Evolutionary conservation across 2,113 vertebrate genomes (phyloP).

Genomic region (Piaya cayana): DNA sequence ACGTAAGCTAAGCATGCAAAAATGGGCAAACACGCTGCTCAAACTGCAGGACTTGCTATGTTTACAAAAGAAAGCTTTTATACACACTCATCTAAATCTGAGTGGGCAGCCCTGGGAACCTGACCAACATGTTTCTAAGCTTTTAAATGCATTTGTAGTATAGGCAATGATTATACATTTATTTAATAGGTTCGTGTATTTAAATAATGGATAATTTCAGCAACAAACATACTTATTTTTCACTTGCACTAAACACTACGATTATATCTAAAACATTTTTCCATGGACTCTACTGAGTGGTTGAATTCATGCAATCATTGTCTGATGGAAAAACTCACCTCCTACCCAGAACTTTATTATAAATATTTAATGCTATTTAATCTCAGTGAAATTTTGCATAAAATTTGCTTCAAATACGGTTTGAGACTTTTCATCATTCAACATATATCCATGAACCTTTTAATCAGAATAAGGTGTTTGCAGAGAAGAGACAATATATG

Average conservation of each 20-base stretch:
- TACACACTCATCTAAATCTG: conserved; percentile 25
- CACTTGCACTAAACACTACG: background rate
- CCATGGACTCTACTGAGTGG: background rate
- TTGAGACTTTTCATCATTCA: background rate
- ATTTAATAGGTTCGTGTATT: conserved; percentile 1
- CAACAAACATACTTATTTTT: background rate
- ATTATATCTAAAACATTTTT: background rate
- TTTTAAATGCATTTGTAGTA: conserved; percentile 25
- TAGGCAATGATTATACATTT: background rate
- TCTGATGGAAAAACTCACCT: background rate
- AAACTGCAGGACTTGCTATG: conserved; percentile 32
- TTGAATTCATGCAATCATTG: background rate
- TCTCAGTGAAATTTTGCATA: background rate
- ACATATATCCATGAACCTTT: background rate
- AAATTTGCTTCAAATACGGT: background rate
- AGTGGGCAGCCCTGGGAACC: conserved; percentile 66
- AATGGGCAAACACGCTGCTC: conserved; percentile 62
- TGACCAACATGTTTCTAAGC: conserved; percentile 50
- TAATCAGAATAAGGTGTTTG: background rate
- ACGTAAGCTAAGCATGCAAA: conserved; percentile 24
- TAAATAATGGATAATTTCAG: conserved; percentile 10
- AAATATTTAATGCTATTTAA: background rate
- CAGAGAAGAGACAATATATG: background rate
- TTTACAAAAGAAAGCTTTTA: conserved; percentile 49
- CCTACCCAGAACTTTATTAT: background rate